phyloP scores from a whole-genome alignment of 2,113 vertebrate genomes.

The Pygoscelis adeliae region DNA sequence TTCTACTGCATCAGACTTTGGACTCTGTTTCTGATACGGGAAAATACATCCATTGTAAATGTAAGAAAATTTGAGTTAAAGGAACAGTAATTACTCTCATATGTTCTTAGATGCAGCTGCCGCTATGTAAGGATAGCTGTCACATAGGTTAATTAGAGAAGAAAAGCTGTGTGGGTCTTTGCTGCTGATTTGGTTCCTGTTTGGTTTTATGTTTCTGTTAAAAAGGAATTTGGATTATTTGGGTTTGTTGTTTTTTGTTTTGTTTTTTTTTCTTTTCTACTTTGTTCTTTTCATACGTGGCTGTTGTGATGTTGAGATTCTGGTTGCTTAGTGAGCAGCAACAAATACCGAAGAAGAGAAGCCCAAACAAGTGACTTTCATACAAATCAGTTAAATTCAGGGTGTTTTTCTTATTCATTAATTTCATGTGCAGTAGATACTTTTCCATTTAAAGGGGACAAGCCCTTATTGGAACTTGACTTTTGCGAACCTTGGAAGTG shows the following conservation, averaged over 20 bases:
- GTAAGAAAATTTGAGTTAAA: slow-evolving; percentile 1
- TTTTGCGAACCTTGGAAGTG: not conserved
- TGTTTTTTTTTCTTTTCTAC: not conserved
- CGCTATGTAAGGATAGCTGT: not conserved
- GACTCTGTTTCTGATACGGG: not conserved
- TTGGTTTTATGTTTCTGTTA: slow-evolving; percentile 6
- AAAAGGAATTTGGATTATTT: slow-evolving; percentile 1
- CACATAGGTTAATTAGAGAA: not conserved
- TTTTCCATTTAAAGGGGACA: not conserved
- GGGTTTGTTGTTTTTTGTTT: not conserved
- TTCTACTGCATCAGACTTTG: not conserved
- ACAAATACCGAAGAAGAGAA: slow-evolving; percentile 8
- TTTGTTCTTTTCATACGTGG: not conserved
- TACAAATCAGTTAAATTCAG: not conserved
- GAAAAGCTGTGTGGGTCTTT: not conserved
- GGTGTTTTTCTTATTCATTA: not conserved
- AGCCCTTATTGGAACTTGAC: not conserved
- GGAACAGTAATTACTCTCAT: not conserved
- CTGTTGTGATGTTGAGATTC: slow-evolving; percentile 7
- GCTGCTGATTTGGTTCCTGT: not conserved
- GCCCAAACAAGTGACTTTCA: not conserved
- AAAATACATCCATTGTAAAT: not conserved
- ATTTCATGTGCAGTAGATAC: not conserved
- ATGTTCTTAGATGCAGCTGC: not conserved
- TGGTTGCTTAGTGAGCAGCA: slow-evolving; percentile 37